Evolutionary conservation across 2,113 vertebrate species (phyloP), one percentile per base, ranked within the genome.

Genomic region (Prinia subflava): DNA sequence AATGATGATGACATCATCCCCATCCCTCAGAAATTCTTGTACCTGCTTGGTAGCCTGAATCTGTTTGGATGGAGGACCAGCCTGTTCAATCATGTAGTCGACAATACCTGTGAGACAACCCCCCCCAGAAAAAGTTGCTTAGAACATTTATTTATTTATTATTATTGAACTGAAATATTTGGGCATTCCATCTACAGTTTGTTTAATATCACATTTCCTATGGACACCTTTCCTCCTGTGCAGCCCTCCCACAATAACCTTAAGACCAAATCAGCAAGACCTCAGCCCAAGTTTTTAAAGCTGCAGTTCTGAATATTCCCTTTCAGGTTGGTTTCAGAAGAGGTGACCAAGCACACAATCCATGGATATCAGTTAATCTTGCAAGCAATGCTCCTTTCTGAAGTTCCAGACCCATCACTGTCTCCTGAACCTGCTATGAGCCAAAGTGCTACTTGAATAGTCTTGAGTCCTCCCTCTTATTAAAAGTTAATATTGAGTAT

Each of bases 31-130:
- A 79, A 99, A 97, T 94, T 99, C 99, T 92, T 99, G 99, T 39
- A 99, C 98, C 95, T 99, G 99, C 94, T 99, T 99, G 25, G 94
- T 94, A 62, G 98, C 96, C 94, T 98, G 98, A 41, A 99, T 97
- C 95, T 99, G 98, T 94, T 99, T 99, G 71, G 99, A 99, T 31
- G 99, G 99, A 89, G 99, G 98, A 15, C 99, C 99, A 9, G 99
- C 98, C 91, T 99, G 99, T 80, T 99, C 99, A 20, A 96, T 96
- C 99, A 99, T 99, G 97, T 98, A 98, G 83, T 99, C 98, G 1
- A 99, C 98, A 24, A 99, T 99, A 69, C 99, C 99, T 99, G 75
- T 2, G 57, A 55, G 89, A 82, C 42, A 77, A 83, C 77, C 3
- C 19, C 35, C 0, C 0, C 39, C 52, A 60, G 13, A 25, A 49